Conservation (phyloP, 2,888 invertebrate species). For the Zygaena filipendulae region DNA sequence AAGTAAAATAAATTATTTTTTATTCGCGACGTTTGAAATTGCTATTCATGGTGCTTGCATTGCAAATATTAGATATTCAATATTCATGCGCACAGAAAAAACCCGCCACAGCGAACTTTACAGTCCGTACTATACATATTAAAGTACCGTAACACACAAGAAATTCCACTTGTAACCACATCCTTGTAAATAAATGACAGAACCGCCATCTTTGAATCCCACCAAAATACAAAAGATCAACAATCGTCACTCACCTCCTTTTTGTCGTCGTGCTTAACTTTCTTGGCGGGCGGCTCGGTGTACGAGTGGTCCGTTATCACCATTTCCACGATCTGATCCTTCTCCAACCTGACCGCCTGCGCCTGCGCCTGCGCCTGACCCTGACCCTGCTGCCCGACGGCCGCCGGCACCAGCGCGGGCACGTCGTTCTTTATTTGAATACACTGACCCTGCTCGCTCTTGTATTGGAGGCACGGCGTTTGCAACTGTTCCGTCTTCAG, state of each 20-base stretch:
- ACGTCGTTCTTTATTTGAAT: constrained; percentile 32
- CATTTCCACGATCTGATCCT: constrained; percentile 32
- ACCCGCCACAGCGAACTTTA: too few species aligned
- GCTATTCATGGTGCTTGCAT: too few species aligned
- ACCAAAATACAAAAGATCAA: too few species aligned
- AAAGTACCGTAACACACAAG: too few species aligned
- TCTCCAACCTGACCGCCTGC: constrained; percentile 29
- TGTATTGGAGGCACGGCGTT: constrained; percentile 33
- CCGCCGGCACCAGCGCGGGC: constrained; percentile 12
- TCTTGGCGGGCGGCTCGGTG: constrained; percentile 49
- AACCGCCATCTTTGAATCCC: too few species aligned
- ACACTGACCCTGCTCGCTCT: constrained; percentile 42
- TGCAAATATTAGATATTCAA: too few species aligned
- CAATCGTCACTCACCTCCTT: constrained; percentile 38
- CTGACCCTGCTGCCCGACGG: constrained; percentile 18
- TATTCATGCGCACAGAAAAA: too few species aligned
- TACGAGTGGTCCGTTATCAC: constrained; percentile 46
- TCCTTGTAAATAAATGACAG: too few species aligned
- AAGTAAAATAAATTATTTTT: too few species aligned
- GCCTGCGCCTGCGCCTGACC: constrained; percentile 21
- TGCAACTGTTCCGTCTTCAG: constrained; percentile 48
- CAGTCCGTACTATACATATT: too few species aligned
- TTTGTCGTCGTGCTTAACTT: constrained; percentile 43
- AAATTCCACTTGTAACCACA: too few species aligned
- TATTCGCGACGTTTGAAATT: too few species aligned